Evolutionary conservation across 1,140 invertebrate species (phyloP).

Genomic region (Papilio xuthus): DNA sequence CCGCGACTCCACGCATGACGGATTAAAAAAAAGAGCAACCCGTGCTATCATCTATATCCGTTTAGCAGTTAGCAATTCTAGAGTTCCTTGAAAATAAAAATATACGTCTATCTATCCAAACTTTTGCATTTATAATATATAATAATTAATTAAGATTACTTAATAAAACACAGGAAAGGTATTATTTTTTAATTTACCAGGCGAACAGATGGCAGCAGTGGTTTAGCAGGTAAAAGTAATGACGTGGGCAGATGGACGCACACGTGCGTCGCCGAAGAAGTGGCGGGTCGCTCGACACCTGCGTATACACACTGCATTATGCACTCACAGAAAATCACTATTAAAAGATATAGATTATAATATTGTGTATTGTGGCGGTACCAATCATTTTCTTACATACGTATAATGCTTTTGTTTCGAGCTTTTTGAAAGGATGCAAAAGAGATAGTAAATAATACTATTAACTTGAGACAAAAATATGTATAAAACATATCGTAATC

Average conservation of each 20-base stretch:
- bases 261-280: conserved; percentile 50
- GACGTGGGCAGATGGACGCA: conserved; percentile 56
- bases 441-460: too few relatives aligned
- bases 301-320: conserved; percentile 22
- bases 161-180: neutral
- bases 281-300: conserved; percentile 46
- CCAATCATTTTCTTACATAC: neutral
- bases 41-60: too few relatives aligned
- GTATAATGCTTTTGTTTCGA: neutral
- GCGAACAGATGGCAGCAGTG: conserved; percentile 44
- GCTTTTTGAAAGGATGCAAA: too few relatives aligned
- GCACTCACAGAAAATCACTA: neutral
- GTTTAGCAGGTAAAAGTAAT: conserved; percentile 51
- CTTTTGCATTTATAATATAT: neutral
- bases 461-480: too few relatives aligned
- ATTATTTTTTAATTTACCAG: conserved; percentile 36
- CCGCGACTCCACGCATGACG: too few relatives aligned
- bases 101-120: too few relatives aligned
- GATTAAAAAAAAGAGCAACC: too few relatives aligned
- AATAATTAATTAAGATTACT: neutral
- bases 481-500: too few relatives aligned
- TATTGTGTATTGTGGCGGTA: neutral
- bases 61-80: too few relatives aligned
- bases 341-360: neutral
- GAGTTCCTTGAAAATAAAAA: too few relatives aligned